Conservation (phyloP, 2,113 vertebrate genomes). For the Sciurus niger region DNA sequence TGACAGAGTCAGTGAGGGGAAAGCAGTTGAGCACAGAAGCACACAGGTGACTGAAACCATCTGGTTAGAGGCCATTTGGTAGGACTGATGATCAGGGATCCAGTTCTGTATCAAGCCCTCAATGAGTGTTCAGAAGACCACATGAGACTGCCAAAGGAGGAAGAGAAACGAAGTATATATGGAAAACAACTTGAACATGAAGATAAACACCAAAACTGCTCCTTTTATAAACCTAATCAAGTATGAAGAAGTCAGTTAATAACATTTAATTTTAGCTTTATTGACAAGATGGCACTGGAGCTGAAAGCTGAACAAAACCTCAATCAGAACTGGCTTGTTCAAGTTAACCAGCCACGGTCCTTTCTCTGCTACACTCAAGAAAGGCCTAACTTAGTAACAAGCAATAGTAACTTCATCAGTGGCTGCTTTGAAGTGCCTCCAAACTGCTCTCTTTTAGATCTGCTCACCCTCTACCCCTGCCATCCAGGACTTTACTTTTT, state of each 20-base stretch:
- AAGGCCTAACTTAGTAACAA: background rate
- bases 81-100: background rate
- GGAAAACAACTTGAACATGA: background rate
- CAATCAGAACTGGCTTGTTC: background rate
- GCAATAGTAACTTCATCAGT: background rate
- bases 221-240: background rate
- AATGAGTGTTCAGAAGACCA: constrained; percentile 29
- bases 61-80: background rate
- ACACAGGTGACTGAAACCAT: background rate
- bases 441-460: background rate
- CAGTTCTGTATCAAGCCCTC: background rate
- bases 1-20: background rate
- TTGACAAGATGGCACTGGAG: background rate
- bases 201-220: constrained; percentile 23
- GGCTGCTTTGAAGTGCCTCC: background rate
- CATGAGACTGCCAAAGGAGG: background rate
- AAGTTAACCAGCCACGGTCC: background rate
- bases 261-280: constrained; percentile 10
- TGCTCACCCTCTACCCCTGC: background rate
- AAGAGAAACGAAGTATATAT: background rate
- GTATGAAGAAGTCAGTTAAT: background rate
- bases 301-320: constrained; percentile 16
- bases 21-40: background rate
- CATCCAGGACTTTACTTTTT: background rate
- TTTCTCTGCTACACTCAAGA: background rate